phyloP scores from a whole-genome alignment of 2,113 vertebrate species.

The Aegotheles bennettii region DNA sequence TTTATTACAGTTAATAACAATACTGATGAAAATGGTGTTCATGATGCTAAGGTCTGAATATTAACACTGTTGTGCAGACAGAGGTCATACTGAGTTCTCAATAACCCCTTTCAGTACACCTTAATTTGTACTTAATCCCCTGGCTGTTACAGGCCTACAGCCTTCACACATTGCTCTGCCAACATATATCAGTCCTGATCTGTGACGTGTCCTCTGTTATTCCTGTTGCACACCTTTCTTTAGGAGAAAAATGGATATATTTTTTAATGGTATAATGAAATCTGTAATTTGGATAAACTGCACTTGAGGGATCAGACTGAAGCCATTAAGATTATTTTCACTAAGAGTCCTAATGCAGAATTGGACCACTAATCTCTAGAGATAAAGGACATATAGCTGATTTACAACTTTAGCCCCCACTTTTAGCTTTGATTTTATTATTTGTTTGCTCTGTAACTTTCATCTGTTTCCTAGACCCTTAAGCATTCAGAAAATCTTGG shows the following conservation, averaged over 20 bases:
- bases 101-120: neutral
- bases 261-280: constrained; percentile 4
- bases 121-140: neutral
- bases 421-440: neutral
- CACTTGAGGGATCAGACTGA: neutral
- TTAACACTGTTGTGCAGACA: neutral
- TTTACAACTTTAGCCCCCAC: neutral
- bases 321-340: constrained; percentile 3
- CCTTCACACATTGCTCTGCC: constrained; percentile 11
- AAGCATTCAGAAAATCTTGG: neutral
- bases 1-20: neutral
- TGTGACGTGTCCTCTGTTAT: constrained; percentile 6
- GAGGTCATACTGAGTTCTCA: constrained; percentile 8
- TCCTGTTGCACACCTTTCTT: neutral
- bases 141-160: neutral
- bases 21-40: neutral
- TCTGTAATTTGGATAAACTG: neutral
- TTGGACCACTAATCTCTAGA: neutral
- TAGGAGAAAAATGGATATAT: neutral
- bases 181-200: neutral
- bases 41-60: neutral
- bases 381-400: neutral
- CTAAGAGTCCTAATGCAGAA: neutral
- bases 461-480: neutral
- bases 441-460: constrained; percentile 20